phyloP scores from a whole-genome alignment of 2,797 vertebrate species.

The Borostomias antarcticus region DNA sequence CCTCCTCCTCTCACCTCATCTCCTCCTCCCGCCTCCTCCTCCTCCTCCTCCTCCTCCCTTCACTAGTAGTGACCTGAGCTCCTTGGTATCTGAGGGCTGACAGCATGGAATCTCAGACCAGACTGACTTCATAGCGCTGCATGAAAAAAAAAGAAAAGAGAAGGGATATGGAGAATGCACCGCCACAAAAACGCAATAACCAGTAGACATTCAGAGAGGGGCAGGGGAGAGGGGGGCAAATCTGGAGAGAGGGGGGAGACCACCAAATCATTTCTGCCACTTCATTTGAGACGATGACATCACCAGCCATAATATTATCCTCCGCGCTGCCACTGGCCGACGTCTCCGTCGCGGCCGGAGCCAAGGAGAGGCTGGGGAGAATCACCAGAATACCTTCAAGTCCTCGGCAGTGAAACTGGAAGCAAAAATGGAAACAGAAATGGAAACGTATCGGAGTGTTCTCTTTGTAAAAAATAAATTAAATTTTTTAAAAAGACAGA shows the following conservation, averaged over 20 bases:
- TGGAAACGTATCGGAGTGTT: not conserved
- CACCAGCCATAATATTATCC: constrained; percentile 55
- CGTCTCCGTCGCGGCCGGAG: constrained; percentile 14
- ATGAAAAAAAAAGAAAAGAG: not conserved
- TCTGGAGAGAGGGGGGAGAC: constrained; percentile 27
- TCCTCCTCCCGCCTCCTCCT: constrained; percentile 10
- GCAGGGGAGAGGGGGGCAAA: constrained; percentile 33
- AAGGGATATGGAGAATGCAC: not conserved
- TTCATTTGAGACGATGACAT: constrained; percentile 68
- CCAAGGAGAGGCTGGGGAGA: not conserved
- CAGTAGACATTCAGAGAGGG: constrained; percentile 34
- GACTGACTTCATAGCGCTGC: constrained; percentile 9
- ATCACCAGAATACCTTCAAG: not conserved
- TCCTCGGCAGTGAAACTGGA: not conserved
- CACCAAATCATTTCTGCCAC: constrained; percentile 63
- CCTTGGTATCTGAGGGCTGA: constrained; percentile 74
- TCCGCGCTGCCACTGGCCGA: constrained; percentile 35
- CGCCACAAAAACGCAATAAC: constrained; percentile 27
- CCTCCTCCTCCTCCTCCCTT: constrained; percentile 11
- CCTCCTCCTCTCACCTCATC: not conserved
- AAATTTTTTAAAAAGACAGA: too few species aligned
- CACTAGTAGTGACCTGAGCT: constrained; percentile 63
- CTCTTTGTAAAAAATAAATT: not conserved
- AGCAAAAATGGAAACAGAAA: not conserved
- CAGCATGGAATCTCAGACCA: constrained; percentile 71